A percentile compares a stretch with the other conserved stretches of the same genome.
Evolutionary conservation across 1,140 invertebrate genomes (phyloP).

Genomic region (Rhagoletis pomonella): DNA sequence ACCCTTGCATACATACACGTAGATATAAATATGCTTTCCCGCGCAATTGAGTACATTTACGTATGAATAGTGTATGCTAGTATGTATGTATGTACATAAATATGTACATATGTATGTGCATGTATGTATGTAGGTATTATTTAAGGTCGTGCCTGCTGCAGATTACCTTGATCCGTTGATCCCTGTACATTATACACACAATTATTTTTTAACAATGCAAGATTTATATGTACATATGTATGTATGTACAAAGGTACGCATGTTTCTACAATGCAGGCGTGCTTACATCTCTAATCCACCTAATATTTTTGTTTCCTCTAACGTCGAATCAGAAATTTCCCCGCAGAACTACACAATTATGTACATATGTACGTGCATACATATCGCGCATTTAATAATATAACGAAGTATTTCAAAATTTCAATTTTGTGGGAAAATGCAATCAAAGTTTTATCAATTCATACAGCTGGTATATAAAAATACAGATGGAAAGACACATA

Average conservation of each 20-base stretch:
- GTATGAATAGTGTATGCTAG: background rate
- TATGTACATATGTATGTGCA: background rate
- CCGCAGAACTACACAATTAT: background rate
- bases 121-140: background rate
- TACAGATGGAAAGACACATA: too few relatives aligned
- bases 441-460: too few relatives aligned
- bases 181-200: constrained; percentile 50
- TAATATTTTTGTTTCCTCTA: constrained; percentile 28
- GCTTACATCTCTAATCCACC: constrained; percentile 15
- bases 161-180: constrained; percentile 59
- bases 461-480: too few relatives aligned
- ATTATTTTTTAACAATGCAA: constrained; percentile 45
- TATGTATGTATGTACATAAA: background rate
- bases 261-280: background rate
- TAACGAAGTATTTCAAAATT: too few relatives aligned
- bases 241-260: background rate
- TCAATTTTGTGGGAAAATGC: too few relatives aligned
- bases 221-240: background rate
- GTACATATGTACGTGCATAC: background rate
- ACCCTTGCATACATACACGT: background rate
- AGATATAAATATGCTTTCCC: background rate
- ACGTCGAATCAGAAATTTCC: constrained; percentile 15
- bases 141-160: constrained; percentile 36
- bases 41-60: background rate
- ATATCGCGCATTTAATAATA: too few relatives aligned